These are phyloP conservation scores for Rhadina sibilatrix DNA, from an alignment of 2,113 vertebrate genomes.

Conservation along the genomic window DNA sequence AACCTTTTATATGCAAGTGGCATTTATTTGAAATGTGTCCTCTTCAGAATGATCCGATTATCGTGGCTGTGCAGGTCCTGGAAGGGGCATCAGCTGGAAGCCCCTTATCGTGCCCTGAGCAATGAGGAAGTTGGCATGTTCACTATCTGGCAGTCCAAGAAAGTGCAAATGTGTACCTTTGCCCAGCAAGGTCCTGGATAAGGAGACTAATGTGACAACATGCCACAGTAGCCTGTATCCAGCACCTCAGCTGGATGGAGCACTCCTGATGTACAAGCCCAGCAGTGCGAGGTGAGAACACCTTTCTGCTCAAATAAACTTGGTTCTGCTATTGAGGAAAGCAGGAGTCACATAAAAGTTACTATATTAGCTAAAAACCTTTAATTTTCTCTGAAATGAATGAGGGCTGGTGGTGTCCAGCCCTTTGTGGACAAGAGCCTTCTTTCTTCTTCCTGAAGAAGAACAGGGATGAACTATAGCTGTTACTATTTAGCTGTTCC, in stretches of 20 bases:
- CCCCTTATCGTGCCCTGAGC: not conserved
- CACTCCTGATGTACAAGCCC: not conserved
- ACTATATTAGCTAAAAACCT: not conserved
- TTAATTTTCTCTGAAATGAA: not conserved
- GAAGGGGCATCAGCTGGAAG: not conserved
- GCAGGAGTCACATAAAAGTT: not conserved
- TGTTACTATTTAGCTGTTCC: not conserved
- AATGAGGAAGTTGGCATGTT: not conserved
- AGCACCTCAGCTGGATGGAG: not conserved
- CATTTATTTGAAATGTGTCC: slow-evolving; percentile 23
- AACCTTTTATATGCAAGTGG: not conserved
- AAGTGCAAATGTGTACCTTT: not conserved
- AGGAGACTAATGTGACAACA: not conserved
- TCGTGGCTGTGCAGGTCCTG: not conserved
- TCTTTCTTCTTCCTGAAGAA: not conserved
- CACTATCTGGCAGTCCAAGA: not conserved
- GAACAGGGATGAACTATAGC: not conserved
- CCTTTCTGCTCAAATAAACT: not conserved
- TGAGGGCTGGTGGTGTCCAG: not conserved
- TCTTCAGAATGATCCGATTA: not conserved
- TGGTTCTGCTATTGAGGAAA: not conserved
- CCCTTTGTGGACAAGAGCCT: not conserved
- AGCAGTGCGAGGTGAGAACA: not conserved
- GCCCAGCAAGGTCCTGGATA: not conserved
- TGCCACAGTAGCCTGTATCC: not conserved